Percentiles rank a stretch among this genome's conserved stretches.
phyloP scores from a whole-genome alignment of 2,888 invertebrate species.

The Drosophila incognita region DNA sequence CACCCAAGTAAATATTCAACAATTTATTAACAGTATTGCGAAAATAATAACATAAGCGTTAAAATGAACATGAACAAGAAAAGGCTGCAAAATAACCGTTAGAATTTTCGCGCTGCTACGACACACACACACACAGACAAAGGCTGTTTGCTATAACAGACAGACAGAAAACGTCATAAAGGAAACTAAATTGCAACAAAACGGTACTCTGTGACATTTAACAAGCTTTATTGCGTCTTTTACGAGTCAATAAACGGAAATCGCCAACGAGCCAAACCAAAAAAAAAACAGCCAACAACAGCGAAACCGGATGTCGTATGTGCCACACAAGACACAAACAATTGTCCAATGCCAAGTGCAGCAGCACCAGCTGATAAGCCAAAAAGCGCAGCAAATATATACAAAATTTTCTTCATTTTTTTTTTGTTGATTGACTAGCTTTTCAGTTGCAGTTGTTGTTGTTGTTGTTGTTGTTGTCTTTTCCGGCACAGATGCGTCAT shows the following conservation, averaged over 20 bases:
- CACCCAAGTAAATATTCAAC: neutral
- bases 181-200: constrained; percentile 48
- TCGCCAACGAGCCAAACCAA: constrained; percentile 42
- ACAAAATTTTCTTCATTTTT: constrained; percentile 35
- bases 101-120: neutral
- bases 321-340: constrained; percentile 59
- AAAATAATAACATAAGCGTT: neutral
- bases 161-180: constrained; percentile 25
- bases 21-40: neutral
- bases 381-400: constrained; percentile 35
- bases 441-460: constrained; percentile 4
- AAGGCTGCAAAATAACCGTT: neutral
- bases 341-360: constrained; percentile 72
- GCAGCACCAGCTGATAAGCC: constrained; percentile 50
- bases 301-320: constrained; percentile 72
- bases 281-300: constrained; percentile 33
- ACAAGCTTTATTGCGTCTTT: constrained; percentile 54
- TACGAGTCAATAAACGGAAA: constrained; percentile 73
- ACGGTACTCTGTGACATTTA: constrained; percentile 54
- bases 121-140: constrained; percentile 11
- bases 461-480: constrained; percentile 4
- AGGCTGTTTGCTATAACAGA: constrained; percentile 31
- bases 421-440: constrained; percentile 48
- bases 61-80: neutral
- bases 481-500: constrained; percentile 54